Base-by-base conservation (phyloP, 64 coral and sea anemone genomes). In the Catalaphyllia jardinei region DNA sequence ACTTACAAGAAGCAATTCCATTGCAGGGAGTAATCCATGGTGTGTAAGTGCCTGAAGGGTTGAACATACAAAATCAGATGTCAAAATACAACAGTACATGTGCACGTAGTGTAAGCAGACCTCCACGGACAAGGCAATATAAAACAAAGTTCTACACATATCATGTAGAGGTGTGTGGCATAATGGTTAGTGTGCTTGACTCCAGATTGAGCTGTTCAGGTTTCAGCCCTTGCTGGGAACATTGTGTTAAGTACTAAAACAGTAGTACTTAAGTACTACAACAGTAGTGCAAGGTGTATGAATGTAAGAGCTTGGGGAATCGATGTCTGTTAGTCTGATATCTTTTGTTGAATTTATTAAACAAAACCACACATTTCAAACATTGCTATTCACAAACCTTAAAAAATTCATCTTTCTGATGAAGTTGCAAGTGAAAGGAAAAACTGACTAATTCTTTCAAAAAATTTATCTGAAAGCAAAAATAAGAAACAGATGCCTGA, bases 361-460 rank as follows among this genome's bases (percentile, higher is more conserved):
- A 20, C 31, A 13, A 33, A 33, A 25, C 67, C 65, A 42, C 31
- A 33, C 17, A 1, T 20, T 67, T 38, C 24, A 62, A 57, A 57
- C 13, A 4, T n/a, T 57, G 35, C 15, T 27, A 49, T 80, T 13
- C 2, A 71, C 74, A 89, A 72, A 99, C 97, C 91, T 99, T 99
- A 71, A 99, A 99, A 82, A 99, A 99, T 71, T 99, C 97, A 86
- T 99, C 97, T 73, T 93, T 93, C 42, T 95, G 94, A 30, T 95
- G 93, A 86, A 94, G 87, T 62, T 99, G 97, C 55, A 99, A 86
- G 64, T 95, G 97, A 84, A 86, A 49, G 29, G 94, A 92, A 60
- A 95, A 95, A 60, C 84, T 83, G 67, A 95, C 91, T 79, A 99
- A 85, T 74, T 99, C 97, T 88, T 99, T 99, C 62, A 99, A 78